Percentiles rank a stretch among this genome's conserved stretches.
These are phyloP conservation scores for Daboia siamensis DNA, from an alignment of 2,113 vertebrate genomes.

Conservation along the genomic window DNA sequence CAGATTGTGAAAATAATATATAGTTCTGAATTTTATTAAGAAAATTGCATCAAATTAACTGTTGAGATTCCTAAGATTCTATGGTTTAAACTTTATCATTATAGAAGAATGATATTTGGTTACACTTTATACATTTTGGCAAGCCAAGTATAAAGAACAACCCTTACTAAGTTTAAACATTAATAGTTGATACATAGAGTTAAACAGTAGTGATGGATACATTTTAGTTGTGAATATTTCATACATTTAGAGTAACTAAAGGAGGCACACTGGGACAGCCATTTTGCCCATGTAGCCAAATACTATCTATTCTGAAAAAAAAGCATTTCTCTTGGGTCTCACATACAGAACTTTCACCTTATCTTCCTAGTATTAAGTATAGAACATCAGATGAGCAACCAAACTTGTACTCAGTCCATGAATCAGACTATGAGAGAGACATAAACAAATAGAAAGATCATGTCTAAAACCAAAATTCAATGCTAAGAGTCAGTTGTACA, in stretches of 20 bases:
- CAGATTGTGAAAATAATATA: conserved; percentile 68
- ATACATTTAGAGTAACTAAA: background rate
- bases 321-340: background rate
- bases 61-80: conserved; percentile 60
- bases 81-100: conserved; percentile 57
- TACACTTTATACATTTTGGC: conserved; percentile 41
- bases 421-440: background rate
- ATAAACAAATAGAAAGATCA: background rate
- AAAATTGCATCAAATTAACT: conserved; percentile 74
- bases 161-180: background rate
- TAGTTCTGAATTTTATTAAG: conserved; percentile 71
- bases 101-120: conserved; percentile 35
- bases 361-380: background rate
- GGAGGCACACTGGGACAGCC: background rate
- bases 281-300: background rate
- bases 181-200: background rate
- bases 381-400: background rate
- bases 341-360: background rate
- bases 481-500: background rate
- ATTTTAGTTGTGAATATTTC: background rate
- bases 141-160: conserved; percentile 13
- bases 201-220: background rate
- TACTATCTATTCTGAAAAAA: background rate
- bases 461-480: background rate
- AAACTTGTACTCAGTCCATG: background rate